Percentiles rank a stretch among this genome's conserved stretches.
Conservation (phyloP, 2,888 invertebrate species). For the Apodemia duryi region DNA sequence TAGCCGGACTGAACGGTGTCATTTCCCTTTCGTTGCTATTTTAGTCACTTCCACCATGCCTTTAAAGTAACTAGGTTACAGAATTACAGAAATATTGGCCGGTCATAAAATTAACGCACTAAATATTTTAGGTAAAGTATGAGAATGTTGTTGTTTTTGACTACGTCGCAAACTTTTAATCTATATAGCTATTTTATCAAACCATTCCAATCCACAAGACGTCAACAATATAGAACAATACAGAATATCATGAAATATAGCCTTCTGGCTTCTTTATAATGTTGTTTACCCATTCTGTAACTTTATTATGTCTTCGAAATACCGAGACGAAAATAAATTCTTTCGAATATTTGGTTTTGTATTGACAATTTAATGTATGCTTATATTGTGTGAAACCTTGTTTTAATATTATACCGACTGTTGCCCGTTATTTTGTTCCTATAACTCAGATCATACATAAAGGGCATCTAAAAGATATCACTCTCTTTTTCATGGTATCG, state of each 20-base stretch:
- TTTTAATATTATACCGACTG: no score
- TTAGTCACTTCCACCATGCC: constrained; percentile 50
- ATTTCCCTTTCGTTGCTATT: constrained; percentile 68
- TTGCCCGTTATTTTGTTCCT: no score
- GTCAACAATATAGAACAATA: constrained; percentile 33
- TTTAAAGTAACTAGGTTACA: constrained; percentile 36
- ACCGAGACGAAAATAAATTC: constrained; percentile 44
- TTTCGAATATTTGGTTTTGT: constrained; percentile 34
- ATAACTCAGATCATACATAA: no score
- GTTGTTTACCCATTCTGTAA: constrained; percentile 52
- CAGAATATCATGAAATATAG: constrained; percentile 30
- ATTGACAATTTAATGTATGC: background rate
- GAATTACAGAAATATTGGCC: background rate
- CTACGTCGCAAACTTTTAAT: constrained; percentile 17
- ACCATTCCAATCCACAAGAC: constrained; percentile 18
- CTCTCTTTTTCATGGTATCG: no score
- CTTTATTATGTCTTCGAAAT: constrained; percentile 44
- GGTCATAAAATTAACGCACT: background rate
- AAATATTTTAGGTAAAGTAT: constrained; percentile 3
- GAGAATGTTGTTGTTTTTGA: constrained; percentile 17
- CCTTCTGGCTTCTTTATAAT: constrained; percentile 38
- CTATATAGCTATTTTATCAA: constrained; percentile 21
- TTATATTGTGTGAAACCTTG: no score
- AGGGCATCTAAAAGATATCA: no score
- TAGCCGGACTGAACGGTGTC: constrained; percentile 56